Evolutionary conservation across 2,113 vertebrate genomes (phyloP), one percentile per base, ranked within the genome.

Genomic region (Ranitomeya imitator): DNA sequence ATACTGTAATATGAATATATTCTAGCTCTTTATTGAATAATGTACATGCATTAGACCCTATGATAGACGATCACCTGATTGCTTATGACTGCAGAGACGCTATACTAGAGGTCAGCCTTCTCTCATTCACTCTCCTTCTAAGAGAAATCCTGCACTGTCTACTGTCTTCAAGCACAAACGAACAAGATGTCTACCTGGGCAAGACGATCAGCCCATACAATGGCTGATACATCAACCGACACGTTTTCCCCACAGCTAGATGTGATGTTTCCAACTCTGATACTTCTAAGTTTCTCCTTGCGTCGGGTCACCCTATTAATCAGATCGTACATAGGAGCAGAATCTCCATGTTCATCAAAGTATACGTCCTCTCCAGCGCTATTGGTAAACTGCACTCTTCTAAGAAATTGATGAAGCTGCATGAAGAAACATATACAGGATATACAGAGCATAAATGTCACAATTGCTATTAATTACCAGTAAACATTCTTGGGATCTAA

Each of bases 301-400:
- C 19, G 5, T 12, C 51, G 15, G 18, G 14, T 59, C 18, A 85
- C 73, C 67, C 69, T 61, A 15, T 85, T 85, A 55, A 76, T n/a
- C 55, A 85, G 26, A 73, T 61, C 71, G 59, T 85, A 76, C 0
- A 5, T 60, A 37, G 54, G 67, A 74, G 55, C 23, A 21, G 69
- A 54, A 60, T 60, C 69, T 23, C 83, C 83, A 45, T 74, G n/a
- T 59, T 76, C 15, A 59, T 85, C 84, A 76, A 85, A 76, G 26
- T 21, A 60, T 4, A 85, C 18, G 9, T 61, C n/a, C 55, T 85
- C 84, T 31, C 84, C 69, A 9, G 71, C 69, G 16, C 26, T 85
- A 23, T 85, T 85, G 0, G 26, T 76, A 31, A 85, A 85, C n/a
- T 76, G 13, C 6, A 76, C 52, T 59, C 12, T 73, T 26, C 61